These are phyloP conservation scores for Lacanobia wlatinum DNA, from an alignment of 2,888 invertebrate species.

Conservation along the genomic window DNA sequence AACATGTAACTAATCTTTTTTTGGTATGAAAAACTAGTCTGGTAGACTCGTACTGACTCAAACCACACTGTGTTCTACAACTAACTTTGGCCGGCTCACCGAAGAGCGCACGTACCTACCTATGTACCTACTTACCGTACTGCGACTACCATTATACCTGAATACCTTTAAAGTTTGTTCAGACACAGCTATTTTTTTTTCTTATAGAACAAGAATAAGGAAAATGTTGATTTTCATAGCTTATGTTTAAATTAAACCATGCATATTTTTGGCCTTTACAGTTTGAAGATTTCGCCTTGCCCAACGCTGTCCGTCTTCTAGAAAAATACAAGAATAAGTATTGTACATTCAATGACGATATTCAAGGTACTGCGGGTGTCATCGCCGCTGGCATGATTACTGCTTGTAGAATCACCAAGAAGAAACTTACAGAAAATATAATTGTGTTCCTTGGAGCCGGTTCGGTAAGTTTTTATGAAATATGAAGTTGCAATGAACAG, in stretches of 20 bases:
- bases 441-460: slow-evolving; percentile 97
- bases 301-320: slow-evolving; percentile 97
- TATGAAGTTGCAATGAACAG: neutral
- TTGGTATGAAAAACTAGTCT: too few species aligned
- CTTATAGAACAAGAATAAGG: too few species aligned
- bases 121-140: too few species aligned
- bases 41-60: too few species aligned
- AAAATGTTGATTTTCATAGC: too few species aligned
- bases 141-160: too few species aligned
- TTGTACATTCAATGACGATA: slow-evolving; percentile 99
- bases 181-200: too few species aligned
- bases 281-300: slow-evolving; percentile 99
- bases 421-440: slow-evolving; percentile 94
- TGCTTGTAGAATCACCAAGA: slow-evolving; percentile 93
- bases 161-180: too few species aligned
- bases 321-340: slow-evolving; percentile 96
- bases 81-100: too few species aligned
- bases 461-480: slow-evolving; percentile 84
- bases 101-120: too few species aligned
- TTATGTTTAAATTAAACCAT: neutral
- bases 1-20: too few species aligned
- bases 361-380: slow-evolving; percentile 98
- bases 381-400: slow-evolving; percentile 97
- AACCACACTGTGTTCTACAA: too few species aligned
- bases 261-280: slow-evolving; percentile 77